Percentiles rank a stretch among this genome's conserved stretches.
phyloP scores from a whole-genome alignment of 2,113 vertebrate species.

The Pholis gunnellus region DNA sequence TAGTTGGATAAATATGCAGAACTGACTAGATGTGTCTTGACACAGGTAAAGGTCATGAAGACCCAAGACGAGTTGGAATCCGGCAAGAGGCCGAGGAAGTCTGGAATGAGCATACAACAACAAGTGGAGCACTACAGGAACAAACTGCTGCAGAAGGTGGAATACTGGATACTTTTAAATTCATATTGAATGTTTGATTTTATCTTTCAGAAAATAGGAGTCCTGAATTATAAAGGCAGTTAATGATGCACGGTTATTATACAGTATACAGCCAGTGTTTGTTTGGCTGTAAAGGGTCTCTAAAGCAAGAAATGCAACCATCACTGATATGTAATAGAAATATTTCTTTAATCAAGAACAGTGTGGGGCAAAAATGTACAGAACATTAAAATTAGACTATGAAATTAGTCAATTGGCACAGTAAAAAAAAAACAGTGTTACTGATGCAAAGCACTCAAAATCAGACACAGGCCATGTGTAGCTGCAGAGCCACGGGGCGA shows the following conservation, averaged over 20 bases:
- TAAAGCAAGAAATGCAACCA: constrained; percentile 9
- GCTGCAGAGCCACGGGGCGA: background rate
- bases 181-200: background rate
- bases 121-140: constrained; percentile 86
- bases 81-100: constrained; percentile 81
- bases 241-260: background rate
- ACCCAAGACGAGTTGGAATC: constrained; percentile 87
- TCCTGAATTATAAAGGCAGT: background rate
- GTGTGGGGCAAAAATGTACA: constrained; percentile 11
- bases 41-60: constrained; percentile 86
- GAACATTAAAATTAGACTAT: constrained; percentile 26
- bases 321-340: constrained; percentile 18
- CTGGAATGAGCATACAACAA: constrained; percentile 81
- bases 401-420: constrained; percentile 19
- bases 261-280: background rate
- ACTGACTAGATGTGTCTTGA: constrained; percentile 10
- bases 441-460: background rate
- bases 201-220: no score
- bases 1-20: no score
- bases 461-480: background rate
- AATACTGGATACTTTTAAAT: background rate
- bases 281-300: background rate
- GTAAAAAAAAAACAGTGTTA: constrained; percentile 12
- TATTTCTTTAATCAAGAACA: constrained; percentile 40
- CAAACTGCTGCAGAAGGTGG: constrained; percentile 85